phyloP scores from a whole-genome alignment of 1,140 invertebrate genomes.

The Apis cerana region DNA sequence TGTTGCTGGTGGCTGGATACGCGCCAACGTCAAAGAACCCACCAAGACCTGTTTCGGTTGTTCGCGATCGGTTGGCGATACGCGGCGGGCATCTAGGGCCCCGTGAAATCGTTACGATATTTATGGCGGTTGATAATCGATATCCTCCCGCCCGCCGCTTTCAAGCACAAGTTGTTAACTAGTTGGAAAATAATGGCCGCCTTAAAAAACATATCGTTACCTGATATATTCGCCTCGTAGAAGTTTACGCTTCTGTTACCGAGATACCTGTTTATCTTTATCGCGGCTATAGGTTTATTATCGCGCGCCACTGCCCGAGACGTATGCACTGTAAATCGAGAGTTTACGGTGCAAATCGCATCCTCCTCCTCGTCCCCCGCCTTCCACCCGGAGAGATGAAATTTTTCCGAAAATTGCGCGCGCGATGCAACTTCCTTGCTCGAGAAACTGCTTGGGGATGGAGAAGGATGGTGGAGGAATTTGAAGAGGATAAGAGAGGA shows the following conservation, averaged over 20 bases:
- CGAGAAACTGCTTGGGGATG: background rate
- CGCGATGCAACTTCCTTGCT: too few species aligned
- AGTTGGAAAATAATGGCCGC: slow-evolving; percentile 47
- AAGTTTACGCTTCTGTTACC: slow-evolving; percentile 44
- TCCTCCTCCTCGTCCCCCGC: too few species aligned
- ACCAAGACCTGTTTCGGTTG: slow-evolving; percentile 39
- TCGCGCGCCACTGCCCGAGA: background rate
- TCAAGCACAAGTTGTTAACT: slow-evolving; percentile 33
- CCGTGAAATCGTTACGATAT: slow-evolving; percentile 54
- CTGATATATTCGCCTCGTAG: slow-evolving; percentile 43
- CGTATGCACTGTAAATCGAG: background rate
- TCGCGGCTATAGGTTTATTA: slow-evolving; percentile 40
- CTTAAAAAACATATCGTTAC: slow-evolving; percentile 48
- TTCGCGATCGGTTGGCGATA: slow-evolving; percentile 36
- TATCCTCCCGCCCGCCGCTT: slow-evolving; percentile 12
- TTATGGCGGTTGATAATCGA: slow-evolving; percentile 52
- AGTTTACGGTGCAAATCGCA: background rate
- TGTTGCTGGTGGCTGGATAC: background rate
- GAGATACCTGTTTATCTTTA: slow-evolving; percentile 42
- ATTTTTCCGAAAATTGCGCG: too few species aligned
- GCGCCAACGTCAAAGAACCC: slow-evolving; percentile 56
- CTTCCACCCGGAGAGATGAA: background rate
- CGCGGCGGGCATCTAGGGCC: slow-evolving; percentile 21
- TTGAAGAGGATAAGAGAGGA: too few species aligned
- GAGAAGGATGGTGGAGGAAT: too few species aligned